Base-by-base conservation (phyloP, 2,888 invertebrate genomes). In the Ashinkailepas kermadecensis region DNA sequence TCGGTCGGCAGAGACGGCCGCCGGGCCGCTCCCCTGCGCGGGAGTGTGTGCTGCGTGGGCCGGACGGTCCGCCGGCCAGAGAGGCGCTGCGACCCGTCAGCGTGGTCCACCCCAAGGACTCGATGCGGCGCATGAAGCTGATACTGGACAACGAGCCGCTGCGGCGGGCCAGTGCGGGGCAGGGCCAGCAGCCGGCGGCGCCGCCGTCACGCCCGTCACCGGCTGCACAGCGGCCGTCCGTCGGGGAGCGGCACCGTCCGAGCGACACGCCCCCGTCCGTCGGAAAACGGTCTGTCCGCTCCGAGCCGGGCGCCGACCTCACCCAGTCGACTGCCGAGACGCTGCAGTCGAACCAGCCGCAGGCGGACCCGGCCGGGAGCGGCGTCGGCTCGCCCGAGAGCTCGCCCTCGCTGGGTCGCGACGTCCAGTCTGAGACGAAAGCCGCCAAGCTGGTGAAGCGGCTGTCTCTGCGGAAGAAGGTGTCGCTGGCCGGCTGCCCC, bases 71-170 rank as follows among this genome's bases (percentile, higher is more conserved):
- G 9, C 23, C 67, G 2, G 23, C 67, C 25, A 67, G 25, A 0
- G 54, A 54, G 21, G 54, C 74, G 1, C 74, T 74, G 12, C 54
- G 74, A 1, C 54, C 54, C 9, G 54, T 74, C 21, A 74, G 56
- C 74, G 56, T 56, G 10, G 74, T 74, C 21, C 74, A 74, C 54
- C 74, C 74, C 23, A 74, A 74, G 74, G 74, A 74, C 56, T 74
- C 74, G 54, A 79, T 79, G 79, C 58, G 79, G 12, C 79, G 79
- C 25, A 79, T 79, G 79, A 57, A 79, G 79, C 79, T 79, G 79
- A 74, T 74, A 21, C 74, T 74, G 54, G 74, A 54, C 15, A 23
- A 7, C 21, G 74, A 74, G 74, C 15, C 74, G 74, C 54, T 15
- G 54, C 4, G 12, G 8, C 18, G 21, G 74, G 9, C 21, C 21